Conservation (phyloP, 1,140 invertebrate species). For the Phortica variegata region DNA sequence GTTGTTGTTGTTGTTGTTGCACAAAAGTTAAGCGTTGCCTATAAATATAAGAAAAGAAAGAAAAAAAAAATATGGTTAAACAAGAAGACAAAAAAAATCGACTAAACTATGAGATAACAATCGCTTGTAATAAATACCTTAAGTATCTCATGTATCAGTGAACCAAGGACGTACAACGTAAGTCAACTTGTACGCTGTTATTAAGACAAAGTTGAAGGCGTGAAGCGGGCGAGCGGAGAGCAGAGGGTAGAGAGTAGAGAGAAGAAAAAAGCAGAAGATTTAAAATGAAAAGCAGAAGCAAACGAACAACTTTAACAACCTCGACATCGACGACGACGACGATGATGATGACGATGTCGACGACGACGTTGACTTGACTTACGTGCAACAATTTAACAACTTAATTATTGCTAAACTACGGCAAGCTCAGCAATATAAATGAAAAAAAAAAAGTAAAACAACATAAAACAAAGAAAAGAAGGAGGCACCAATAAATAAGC, state of each 20-base stretch:
- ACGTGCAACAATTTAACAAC: slow-evolving; percentile 56
- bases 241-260: too few species aligned
- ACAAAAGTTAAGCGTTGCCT: not conserved
- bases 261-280: too few species aligned
- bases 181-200: slow-evolving; percentile 50
- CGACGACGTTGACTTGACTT: slow-evolving; percentile 35
- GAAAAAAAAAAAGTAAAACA: slow-evolving; percentile 15
- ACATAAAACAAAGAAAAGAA: slow-evolving; percentile 4
- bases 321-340: slow-evolving; percentile 8
- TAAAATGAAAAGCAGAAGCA: slow-evolving; percentile 7
- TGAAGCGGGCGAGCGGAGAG: too few species aligned
- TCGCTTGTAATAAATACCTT: slow-evolving; percentile 57
- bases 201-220: slow-evolving; percentile 27
- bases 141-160: slow-evolving; percentile 56
- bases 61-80: slow-evolving; percentile 10
- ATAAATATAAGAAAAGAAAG: slow-evolving; percentile 8
- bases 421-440: slow-evolving; percentile 23
- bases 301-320: slow-evolving; percentile 12
- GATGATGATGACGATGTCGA: slow-evolving; percentile 1
- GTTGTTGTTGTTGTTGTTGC: slow-evolving; percentile 1
- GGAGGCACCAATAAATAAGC: slow-evolving; percentile 40
- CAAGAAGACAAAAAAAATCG: slow-evolving; percentile 31
- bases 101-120: slow-evolving; percentile 46
- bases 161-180: slow-evolving; percentile 55
- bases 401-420: slow-evolving; percentile 57